These are phyloP conservation scores for Bombus pyrosoma DNA, from an alignment of 1,140 invertebrate species.

Conservation along the genomic window DNA sequence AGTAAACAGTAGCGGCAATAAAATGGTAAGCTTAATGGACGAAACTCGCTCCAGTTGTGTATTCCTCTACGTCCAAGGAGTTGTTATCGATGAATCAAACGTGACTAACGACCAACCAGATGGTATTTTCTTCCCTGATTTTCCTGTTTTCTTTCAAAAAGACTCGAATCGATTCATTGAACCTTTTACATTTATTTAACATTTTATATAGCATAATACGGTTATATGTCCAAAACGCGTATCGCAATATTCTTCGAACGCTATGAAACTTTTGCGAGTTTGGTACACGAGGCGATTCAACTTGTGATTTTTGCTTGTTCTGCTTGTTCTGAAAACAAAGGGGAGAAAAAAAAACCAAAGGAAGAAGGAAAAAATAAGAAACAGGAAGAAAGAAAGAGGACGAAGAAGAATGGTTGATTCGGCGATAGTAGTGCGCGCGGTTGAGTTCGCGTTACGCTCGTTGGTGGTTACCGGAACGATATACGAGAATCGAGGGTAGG, in stretches of 20 bases:
- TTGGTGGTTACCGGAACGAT: constrained; percentile 30
- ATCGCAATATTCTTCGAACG: neutral
- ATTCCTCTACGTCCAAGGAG: neutral
- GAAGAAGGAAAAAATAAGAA: no score
- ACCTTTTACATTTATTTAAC: neutral
- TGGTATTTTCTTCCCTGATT: constrained; percentile 22
- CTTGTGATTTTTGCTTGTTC: neutral
- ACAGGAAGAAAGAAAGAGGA: neutral
- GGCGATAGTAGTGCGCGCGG: neutral
- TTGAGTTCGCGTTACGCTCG: constrained; percentile 35
- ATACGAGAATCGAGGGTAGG: constrained; percentile 21
- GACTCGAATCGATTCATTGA: neutral
- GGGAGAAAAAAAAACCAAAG: neutral
- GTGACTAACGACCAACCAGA: constrained; percentile 57
- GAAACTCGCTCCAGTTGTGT: neutral
- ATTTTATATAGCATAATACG: neutral
- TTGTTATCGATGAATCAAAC: constrained; percentile 54
- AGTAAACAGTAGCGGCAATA: neutral
- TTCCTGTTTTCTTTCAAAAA: neutral
- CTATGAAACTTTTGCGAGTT: neutral
- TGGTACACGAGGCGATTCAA: neutral
- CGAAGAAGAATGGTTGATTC: neutral
- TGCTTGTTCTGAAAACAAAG: neutral
- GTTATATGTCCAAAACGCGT: neutral
- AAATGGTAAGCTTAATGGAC: constrained; percentile 37